Percentiles rank a stretch among this genome's conserved stretches.
Conservation (phyloP, 1,140 invertebrate species). For the Linepithema humile region DNA sequence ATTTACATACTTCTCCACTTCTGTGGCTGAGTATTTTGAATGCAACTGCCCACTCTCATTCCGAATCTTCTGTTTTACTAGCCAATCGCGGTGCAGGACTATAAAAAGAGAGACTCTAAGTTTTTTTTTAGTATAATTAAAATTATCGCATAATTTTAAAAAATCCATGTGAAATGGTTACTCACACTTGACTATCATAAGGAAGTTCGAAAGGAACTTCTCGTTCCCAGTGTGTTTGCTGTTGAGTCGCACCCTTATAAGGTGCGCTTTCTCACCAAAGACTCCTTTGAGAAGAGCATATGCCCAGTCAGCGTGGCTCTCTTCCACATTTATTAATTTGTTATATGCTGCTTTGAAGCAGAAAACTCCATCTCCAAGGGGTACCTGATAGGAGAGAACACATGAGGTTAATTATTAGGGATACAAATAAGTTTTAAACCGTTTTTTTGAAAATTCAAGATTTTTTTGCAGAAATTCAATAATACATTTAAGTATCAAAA, state of each 20-base stretch:
- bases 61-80: neutral
- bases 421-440: too few relatives aligned
- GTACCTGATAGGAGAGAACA: neutral
- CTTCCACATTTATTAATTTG: neutral
- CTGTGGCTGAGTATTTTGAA: neutral
- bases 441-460: too few relatives aligned
- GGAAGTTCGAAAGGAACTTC: neutral
- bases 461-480: too few relatives aligned
- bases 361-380: slow-evolving; percentile 26
- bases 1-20: slow-evolving; percentile 21
- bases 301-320: slow-evolving; percentile 2
- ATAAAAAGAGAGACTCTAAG: neutral
- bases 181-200: neutral
- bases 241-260: neutral
- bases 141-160: slow-evolving; percentile 5
- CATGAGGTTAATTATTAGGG: neutral
- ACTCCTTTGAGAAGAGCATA: slow-evolving; percentile 26
- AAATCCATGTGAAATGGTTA: neutral
- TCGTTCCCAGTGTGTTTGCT: neutral
- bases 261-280: neutral
- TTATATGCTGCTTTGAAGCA: neutral
- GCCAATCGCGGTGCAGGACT: neutral
- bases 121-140: neutral
- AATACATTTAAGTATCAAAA: too few relatives aligned
- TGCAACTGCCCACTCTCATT: neutral